Base-by-base conservation (phyloP, 2,113 vertebrate genomes). In the Spilogale gracilis region DNA sequence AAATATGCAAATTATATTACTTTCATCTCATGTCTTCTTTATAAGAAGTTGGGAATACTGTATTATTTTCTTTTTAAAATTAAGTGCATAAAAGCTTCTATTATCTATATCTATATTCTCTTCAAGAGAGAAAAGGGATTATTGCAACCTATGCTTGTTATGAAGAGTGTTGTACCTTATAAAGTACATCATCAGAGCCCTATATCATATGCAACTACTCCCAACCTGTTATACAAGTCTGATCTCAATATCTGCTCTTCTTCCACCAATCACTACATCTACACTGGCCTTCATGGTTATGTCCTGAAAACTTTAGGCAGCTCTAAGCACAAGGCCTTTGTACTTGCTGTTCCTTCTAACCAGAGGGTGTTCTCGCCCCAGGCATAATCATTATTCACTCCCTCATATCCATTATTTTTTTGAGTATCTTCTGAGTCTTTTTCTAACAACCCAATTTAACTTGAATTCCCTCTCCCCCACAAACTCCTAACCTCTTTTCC, bases 331-430 rank as follows among this genome's bases (percentile, higher is more conserved):
- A 73, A 43, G 67, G 50, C 25, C 61, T 94, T 69, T 91, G 82
- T 52, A 84, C 43, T 91, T 94, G 61, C 12, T 73, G 38, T 84
- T 80, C 69, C 25, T 90, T 80, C 48, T 94, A 45, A 96, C n/a
- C 87, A 48, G 21, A 83, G 76, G 45, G 27, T 73, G 30, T 50
- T 83, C 95, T 82, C 91, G 16, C 43, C 60, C 48, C n/a, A 88
- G 65, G 45, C 30, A 81, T 65, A 27, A 93, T 54, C n/a, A 45
- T 76, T 52, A 67, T 14, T 79, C 50, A 60, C 20, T 56, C 79
- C 61, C 54, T 94, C 48, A 95, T 3, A 80, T 61, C 32, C 14
- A 58, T 48, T 25, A 16, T 23, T 8, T 56, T 56, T 97, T 63
- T 58, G 25, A 91, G 50, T 32, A 86, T 82, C n/a, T 84, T 92